Evolutionary conservation across 2,888 invertebrate species (phyloP).

Genomic region (Spodoptera littoralis): DNA sequence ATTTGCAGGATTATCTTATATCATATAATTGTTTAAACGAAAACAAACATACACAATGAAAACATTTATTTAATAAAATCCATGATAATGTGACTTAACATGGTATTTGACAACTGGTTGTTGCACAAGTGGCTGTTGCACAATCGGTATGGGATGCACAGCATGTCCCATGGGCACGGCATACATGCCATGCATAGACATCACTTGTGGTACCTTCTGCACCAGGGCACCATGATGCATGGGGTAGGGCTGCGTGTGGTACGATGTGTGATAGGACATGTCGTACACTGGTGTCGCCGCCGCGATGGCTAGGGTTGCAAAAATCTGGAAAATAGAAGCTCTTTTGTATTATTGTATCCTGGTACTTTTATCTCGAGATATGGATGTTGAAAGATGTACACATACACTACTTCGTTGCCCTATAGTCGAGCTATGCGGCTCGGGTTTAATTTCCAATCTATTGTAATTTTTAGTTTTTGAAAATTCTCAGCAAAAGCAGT

Average conservation of each 20-base stretch:
- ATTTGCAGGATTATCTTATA: too few species aligned
- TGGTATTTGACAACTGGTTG: slow-evolving; percentile 43
- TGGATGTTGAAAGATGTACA: too few species aligned
- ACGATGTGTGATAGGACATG: slow-evolving; percentile 44
- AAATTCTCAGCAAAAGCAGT: too few species aligned
- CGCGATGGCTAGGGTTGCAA: slow-evolving; percentile 21
- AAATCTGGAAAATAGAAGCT: slow-evolving; percentile 37
- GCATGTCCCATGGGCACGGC: slow-evolving; percentile 31
- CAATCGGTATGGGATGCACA: slow-evolving; percentile 44
- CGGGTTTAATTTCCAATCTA: too few species aligned
- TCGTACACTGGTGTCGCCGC: slow-evolving; percentile 38
- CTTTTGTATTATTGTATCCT: slow-evolving; percentile 13
- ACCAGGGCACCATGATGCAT: slow-evolving; percentile 31
- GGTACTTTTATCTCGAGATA: neutral
- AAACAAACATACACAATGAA: neutral
- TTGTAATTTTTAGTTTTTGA: too few species aligned
- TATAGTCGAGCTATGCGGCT: too few species aligned
- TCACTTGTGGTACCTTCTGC: slow-evolving; percentile 10
- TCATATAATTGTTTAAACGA: neutral
- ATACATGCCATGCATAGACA: slow-evolving; percentile 18
- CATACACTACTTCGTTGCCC: too few species aligned
- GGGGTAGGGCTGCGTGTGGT: slow-evolving; percentile 36
- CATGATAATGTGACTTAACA: slow-evolving; percentile 47
- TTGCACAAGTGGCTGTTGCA: slow-evolving; percentile 31
- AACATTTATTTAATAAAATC: slow-evolving; percentile 33